Evolutionary conservation across 2,797 vertebrate genomes (phyloP), one percentile per base, ranked within the genome.

Genomic region (Oophaga sylvatica): DNA sequence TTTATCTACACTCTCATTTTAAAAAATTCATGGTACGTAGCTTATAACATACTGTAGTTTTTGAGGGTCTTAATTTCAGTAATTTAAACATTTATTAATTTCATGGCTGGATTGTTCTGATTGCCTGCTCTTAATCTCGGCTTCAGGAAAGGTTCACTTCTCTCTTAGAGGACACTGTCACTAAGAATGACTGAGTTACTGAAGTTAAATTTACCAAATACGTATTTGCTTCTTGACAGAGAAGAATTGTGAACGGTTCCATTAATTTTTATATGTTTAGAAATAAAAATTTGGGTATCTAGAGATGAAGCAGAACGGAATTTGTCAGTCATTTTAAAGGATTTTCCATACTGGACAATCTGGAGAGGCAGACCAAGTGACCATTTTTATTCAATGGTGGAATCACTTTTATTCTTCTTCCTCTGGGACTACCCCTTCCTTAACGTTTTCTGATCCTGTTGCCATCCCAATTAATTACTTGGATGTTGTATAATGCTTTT

Each of bases 71-170:
- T 89, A 89, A 89, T 89, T 89, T 89, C 70, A 59, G 88, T 89
- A 89, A 89, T 89, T 89, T 89, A 83, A 89, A 86, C 88, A 87
- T 89, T 89, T 89, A 89, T 89, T 89, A 89, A 89, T 89, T 89
- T 89, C 88, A 89, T 89, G 88, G 88, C 84, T 89, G 88, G 67
- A 83, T 89, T 83, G 88, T 82, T 87, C 67, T 80, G 84, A 89
- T 89, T 86, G 88, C 84, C 80, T 73, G 60, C n/a, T 73, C 80
- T 87, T 89, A 89, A 89, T 89, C 84, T 89, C 84, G 83, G 75
- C 75, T 89, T 26, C 65, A 56, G 81, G 84, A 85, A 87, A 83
- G 88, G 84, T 87, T 89, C 80, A 89, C 63, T 89, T 87, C 80
- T 83, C 75, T 83, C 35, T 45, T 83, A 31, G 80, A 87, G 73